A percentile compares a stretch with the other conserved stretches of the same genome.
Conservation (phyloP, 2,797 vertebrate genomes). For the Chiroxiphia lanceolata region DNA sequence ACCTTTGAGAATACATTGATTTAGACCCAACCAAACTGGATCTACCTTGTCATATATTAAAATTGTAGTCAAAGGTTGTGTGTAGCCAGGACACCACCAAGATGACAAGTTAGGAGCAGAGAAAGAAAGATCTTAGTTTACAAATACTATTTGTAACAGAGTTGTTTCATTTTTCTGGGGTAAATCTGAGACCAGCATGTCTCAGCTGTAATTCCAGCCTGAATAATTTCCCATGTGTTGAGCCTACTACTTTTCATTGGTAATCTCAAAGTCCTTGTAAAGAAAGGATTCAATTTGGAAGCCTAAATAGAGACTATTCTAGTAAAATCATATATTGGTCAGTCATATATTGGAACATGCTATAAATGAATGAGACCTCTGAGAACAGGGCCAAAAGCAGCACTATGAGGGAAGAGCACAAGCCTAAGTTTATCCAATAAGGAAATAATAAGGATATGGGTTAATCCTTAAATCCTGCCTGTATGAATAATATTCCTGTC, state of each 20-base stretch:
- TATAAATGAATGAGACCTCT: neutral
- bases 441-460: neutral
- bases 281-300: conserved; percentile 1
- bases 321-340: neutral
- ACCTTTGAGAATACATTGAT: neutral
- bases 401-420: neutral
- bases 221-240: neutral
- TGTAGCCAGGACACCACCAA: neutral
- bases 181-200: neutral
- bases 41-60: neutral
- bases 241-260: neutral
- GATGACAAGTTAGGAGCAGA: neutral
- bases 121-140: neutral
- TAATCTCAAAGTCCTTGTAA: neutral
- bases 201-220: neutral
- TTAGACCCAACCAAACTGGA: neutral
- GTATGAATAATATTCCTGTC: neutral
- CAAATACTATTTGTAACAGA: neutral
- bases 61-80: neutral
- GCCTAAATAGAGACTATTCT: neutral
- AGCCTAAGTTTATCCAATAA: neutral
- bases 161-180: neutral
- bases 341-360: neutral
- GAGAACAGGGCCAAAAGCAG: neutral
- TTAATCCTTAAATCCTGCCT: neutral